phyloP scores from a whole-genome alignment of 2,113 vertebrate genomes.

The Myotis brandtii region DNA sequence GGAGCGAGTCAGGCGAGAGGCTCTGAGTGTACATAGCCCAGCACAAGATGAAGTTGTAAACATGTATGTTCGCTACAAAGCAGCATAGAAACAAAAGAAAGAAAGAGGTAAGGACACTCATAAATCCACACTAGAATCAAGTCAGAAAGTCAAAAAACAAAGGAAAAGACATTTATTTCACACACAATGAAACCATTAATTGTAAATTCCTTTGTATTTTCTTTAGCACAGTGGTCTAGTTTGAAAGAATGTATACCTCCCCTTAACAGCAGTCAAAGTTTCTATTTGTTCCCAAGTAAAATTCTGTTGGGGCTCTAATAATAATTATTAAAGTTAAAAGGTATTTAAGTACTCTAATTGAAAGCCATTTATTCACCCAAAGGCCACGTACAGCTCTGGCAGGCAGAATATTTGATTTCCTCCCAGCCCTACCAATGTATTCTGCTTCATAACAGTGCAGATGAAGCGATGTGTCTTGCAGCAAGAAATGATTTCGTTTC shows the following conservation, averaged over 20 bases:
- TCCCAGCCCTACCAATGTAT: conserved; percentile 59
- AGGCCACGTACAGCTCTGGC: conserved; percentile 65
- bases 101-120: background rate
- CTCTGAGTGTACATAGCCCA: background rate
- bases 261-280: background rate
- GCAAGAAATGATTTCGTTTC: conserved; percentile 85
- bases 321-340: conserved; percentile 81
- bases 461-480: conserved; percentile 78
- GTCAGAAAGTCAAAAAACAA: conserved; percentile 2
- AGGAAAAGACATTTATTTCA: background rate
- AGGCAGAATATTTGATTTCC: conserved; percentile 76
- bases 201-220: background rate
- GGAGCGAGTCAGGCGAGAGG: background rate
- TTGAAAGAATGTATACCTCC: conserved; percentile 52
- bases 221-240: background rate
- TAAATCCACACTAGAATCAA: background rate
- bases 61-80: background rate
- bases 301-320: conserved; percentile 68
- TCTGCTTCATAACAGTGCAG: conserved; percentile 80
- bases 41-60: background rate
- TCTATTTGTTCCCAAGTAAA: conserved; percentile 73
- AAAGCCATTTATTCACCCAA: conserved; percentile 78
- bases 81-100: background rate
- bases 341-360: conserved; percentile 77
- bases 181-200: conserved; percentile 19